phyloP scores from a whole-genome alignment of 2,113 vertebrate species.

The Danio rerio region GRCz12tu NC_133179.1:25084001-25084500 shows the following conservation, averaged over 20 bases:
- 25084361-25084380: background rate
- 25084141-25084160: background rate
- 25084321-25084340: constrained; percentile 2
- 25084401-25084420: too few species aligned
- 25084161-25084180: background rate
- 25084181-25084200: background rate
- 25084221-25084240: background rate
- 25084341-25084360: background rate
- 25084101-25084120: background rate
- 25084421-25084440: too few species aligned
- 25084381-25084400: too few species aligned
- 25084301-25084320: background rate
- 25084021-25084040: too few species aligned
- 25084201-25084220: background rate
- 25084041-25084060: too few species aligned
- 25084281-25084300: background rate
- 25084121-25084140: constrained; percentile 13
- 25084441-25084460: too few species aligned
- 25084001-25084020: too few species aligned
- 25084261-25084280: background rate
- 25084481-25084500: too few species aligned
- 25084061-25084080: too few species aligned
- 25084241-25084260: constrained; percentile 11
- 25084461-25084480: too few species aligned
- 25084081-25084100: background rate